phyloP scores from a whole-genome alignment of 2,113 vertebrate species.

The Melanerpes aurifrons region DNA sequence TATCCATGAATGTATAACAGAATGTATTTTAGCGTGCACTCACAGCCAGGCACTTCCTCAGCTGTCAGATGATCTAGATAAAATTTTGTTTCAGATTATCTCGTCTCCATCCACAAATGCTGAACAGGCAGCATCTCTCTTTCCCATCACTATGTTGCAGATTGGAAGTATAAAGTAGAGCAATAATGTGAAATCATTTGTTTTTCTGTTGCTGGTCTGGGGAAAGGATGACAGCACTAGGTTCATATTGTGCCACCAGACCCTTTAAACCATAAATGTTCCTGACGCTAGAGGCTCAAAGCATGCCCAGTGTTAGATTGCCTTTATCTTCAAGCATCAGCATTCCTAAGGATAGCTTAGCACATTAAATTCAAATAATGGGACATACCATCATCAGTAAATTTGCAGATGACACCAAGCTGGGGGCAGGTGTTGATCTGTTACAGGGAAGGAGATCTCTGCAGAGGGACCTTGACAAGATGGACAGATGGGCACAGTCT shows the following conservation, averaged over 20 bases:
- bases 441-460: too few species aligned
- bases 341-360: not conserved
- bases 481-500: too few species aligned
- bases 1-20: fast-evolving
- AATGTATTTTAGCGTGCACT: not conserved
- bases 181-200: fast-evolving
- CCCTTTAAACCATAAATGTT: not conserved
- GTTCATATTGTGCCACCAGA: not conserved
- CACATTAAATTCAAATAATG: not conserved
- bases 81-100: not conserved
- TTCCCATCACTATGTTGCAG: fast-evolving
- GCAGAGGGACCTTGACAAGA: too few species aligned
- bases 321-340: not conserved
- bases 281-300: not conserved
- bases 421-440: too few species aligned
- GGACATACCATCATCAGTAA: too few species aligned
- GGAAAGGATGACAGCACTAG: not conserved
- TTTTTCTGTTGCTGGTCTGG: not conserved
- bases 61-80: not conserved
- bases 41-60: not conserved
- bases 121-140: not conserved
- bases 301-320: not conserved
- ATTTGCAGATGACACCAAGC: too few species aligned
- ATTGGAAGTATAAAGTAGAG: not conserved
- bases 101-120: not conserved